These are phyloP conservation scores for Actinostola sp. DNA, from an alignment of 92 coral and sea anemone species.

Conservation along the genomic window DNA sequence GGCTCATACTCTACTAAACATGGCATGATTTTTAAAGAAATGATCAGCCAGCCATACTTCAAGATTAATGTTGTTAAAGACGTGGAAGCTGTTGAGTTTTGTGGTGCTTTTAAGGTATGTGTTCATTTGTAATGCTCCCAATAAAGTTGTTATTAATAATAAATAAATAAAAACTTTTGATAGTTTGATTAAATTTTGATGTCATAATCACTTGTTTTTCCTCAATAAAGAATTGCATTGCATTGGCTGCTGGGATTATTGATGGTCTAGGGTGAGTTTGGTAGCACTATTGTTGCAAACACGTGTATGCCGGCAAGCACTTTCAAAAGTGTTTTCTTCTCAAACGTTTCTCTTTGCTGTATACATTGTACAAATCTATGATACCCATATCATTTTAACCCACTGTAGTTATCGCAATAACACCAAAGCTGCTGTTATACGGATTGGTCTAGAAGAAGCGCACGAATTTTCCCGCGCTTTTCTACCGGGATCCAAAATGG, in stretches of 20 bases:
- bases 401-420: slow-evolving; percentile 80
- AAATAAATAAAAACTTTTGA: background rate
- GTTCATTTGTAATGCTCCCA: background rate
- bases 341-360: too few relatives aligned
- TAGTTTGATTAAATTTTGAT: background rate
- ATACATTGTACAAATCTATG: too few relatives aligned
- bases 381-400: too few relatives aligned
- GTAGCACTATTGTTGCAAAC: too few relatives aligned
- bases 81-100: slow-evolving; percentile 93
- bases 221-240: slow-evolving; percentile 82
- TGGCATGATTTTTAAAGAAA: slow-evolving; percentile 86
- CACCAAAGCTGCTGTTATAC: slow-evolving; percentile 95
- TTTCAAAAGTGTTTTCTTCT: too few relatives aligned
- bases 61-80: slow-evolving; percentile 91
- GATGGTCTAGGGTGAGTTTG: slow-evolving; percentile 98
- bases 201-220: background rate
- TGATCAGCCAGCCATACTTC: slow-evolving; percentile 83
- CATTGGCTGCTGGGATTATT: slow-evolving; percentile 94
- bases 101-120: slow-evolving; percentile 97
- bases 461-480: slow-evolving; percentile 80
- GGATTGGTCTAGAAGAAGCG: slow-evolving; percentile 95
- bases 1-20: slow-evolving; percentile 79
- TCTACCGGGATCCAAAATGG: slow-evolving; percentile 75
- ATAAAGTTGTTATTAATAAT: too few relatives aligned
- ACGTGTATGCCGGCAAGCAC: too few relatives aligned